phyloP scores from a whole-genome alignment of 2,113 vertebrate species.

The Phyllostomus hastatus region DNA sequence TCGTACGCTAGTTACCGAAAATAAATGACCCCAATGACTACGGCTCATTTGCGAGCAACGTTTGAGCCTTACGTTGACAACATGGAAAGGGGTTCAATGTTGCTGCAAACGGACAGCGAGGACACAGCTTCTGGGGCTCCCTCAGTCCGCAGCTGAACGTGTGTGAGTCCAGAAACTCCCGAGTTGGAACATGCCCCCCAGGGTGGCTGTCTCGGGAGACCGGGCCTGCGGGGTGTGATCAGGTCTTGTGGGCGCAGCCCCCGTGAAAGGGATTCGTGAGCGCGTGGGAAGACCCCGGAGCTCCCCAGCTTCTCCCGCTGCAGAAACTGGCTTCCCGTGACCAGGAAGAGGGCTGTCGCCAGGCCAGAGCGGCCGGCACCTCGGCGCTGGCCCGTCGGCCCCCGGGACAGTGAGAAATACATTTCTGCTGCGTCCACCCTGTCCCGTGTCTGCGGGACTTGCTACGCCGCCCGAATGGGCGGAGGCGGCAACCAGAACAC shows the following conservation, averaged over 20 bases:
- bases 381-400: neutral
- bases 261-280: neutral
- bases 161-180: neutral
- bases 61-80: neutral
- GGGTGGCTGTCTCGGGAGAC: neutral
- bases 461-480: neutral
- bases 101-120: neutral
- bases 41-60: neutral
- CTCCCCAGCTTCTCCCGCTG: neutral
- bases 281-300: neutral
- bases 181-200: neutral
- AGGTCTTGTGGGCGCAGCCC: neutral
- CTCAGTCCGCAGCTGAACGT: neutral
- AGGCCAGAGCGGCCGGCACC: neutral
- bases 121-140: neutral
- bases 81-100: neutral
- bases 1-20: neutral
- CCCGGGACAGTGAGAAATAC: no score
- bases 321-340: neutral
- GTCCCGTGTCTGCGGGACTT: neutral
- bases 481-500: neutral
- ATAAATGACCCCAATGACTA: neutral
- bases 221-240: neutral
- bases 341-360: neutral
- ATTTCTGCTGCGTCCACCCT: neutral